A percentile compares a stretch with the other conserved stretches of the same genome.
These are phyloP conservation scores for Andrena chrysosceles DNA, from an alignment of 2,888 invertebrate genomes.

Conservation along the genomic window DNA sequence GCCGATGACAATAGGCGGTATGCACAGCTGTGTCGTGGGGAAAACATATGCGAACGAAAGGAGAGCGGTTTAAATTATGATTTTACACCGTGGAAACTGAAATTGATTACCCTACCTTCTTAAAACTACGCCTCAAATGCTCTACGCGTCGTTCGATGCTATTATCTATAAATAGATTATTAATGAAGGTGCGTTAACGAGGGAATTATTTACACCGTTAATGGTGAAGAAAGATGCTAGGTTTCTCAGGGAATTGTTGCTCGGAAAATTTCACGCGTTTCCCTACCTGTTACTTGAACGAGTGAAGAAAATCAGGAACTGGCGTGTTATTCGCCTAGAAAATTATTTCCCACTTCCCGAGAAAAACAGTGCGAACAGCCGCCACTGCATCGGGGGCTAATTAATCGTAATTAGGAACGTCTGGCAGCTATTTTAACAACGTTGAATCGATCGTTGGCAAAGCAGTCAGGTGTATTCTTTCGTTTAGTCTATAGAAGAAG, in stretches of 20 bases:
- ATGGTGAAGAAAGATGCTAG: background rate
- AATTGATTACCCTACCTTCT: conserved; percentile 2
- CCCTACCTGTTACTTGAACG: background rate
- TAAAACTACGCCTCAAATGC: background rate
- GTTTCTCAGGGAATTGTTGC: conserved; percentile 33
- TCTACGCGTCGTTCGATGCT: background rate
- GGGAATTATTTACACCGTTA: background rate
- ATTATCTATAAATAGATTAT: conserved; percentile 2
- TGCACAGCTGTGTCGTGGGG: conserved; percentile 17
- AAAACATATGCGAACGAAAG: background rate
- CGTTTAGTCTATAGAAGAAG: background rate
- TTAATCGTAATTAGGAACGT: conserved; percentile 24
- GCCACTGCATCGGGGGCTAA: background rate
- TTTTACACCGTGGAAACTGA: background rate
- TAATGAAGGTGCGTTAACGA: conserved; percentile 19
- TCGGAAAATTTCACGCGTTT: conserved; percentile 42
- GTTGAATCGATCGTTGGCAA: background rate
- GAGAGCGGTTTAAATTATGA: background rate
- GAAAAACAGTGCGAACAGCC: background rate
- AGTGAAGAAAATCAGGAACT: conserved; percentile 43
- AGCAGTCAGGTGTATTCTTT: background rate
- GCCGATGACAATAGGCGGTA: conserved; percentile 53
- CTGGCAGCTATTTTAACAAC: background rate
- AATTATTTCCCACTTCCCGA: conserved; percentile 14
- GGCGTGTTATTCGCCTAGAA: background rate